Evolutionary conservation across 2,113 vertebrate species (phyloP).

Genomic region (Urocitellus parryii): DNA sequence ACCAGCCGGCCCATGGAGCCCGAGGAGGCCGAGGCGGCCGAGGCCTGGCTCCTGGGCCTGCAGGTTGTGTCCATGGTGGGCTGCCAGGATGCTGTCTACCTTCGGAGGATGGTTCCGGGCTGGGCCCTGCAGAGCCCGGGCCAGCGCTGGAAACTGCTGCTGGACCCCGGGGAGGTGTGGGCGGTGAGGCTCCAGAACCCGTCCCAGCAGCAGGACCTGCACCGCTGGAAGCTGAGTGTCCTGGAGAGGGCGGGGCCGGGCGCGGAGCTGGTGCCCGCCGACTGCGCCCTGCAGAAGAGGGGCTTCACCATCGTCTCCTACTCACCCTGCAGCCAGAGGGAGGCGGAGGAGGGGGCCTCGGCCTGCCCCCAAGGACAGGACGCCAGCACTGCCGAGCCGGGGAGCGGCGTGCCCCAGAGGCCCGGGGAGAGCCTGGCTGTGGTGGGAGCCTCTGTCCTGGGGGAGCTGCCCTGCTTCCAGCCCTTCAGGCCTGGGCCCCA

Average conservation of each 20-base stretch:
- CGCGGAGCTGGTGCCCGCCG: background rate
- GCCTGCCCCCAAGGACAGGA: too few relatives aligned
- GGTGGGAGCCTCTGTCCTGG: rapidly evolving
- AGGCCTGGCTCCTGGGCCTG: slow-evolving; percentile 42
- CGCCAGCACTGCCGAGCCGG: background rate
- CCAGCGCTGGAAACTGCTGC: slow-evolving; percentile 27
- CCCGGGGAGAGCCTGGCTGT: background rate
- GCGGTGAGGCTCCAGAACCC: background rate
- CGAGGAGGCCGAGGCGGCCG: background rate
- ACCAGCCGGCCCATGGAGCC: background rate
- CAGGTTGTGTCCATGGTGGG: background rate
- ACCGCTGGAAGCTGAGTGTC: background rate
- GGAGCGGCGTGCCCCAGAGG: background rate
- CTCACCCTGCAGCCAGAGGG: background rate
- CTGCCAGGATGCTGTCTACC: background rate
- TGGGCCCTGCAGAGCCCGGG: background rate
- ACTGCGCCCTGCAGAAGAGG: background rate
- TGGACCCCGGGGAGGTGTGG: background rate
- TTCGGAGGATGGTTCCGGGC: background rate
- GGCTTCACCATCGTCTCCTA: slow-evolving; percentile 43
- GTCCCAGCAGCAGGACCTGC: background rate
- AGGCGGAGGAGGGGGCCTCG: background rate
- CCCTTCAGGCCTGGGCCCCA: background rate
- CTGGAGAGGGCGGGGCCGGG: background rate
- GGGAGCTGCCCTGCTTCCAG: background rate